These are phyloP conservation scores for Heliopora coerulea DNA, from an alignment of 92 coral and sea anemone genomes.

Conservation along the genomic window DNA sequence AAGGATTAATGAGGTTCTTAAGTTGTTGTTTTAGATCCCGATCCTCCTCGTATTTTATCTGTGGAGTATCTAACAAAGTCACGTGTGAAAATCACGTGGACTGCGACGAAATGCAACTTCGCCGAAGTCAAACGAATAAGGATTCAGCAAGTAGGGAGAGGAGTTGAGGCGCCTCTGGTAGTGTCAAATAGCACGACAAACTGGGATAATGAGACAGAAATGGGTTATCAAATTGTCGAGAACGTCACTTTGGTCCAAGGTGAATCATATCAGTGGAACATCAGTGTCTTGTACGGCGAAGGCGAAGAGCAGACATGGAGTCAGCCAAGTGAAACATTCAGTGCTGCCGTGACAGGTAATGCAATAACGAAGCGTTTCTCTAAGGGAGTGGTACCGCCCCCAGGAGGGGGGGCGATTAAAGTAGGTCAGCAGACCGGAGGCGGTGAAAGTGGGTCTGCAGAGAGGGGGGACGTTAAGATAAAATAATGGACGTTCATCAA, in stretches of 20 bases:
- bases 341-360: conserved; percentile 26
- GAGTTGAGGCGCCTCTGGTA: neutral
- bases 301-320: conserved; percentile 16
- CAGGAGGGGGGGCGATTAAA: too few species aligned
- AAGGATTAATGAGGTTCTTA: too few species aligned
- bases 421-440: too few species aligned
- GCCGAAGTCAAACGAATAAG: neutral
- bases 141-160: conserved; percentile 3
- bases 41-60: conserved; percentile 42
- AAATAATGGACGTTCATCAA: too few species aligned
- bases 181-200: neutral
- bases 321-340: conserved; percentile 24
- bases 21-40: conserved; percentile 52
- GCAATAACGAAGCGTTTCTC: too few species aligned
- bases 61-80: conserved; percentile 42
- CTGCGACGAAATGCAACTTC: conserved; percentile 42
- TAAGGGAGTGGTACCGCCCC: too few species aligned
- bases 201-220: conserved; percentile 33
- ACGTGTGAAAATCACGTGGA: conserved; percentile 42
- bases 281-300: conserved; percentile 28
- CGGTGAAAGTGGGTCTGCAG: too few species aligned
- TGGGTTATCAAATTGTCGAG: conserved; percentile 37
- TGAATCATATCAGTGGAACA: conserved; percentile 30
- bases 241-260: conserved; percentile 8
- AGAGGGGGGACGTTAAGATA: too few species aligned